phyloP scores from a whole-genome alignment of 1,140 invertebrate species.

The Meloidogyne hapla region DNA sequence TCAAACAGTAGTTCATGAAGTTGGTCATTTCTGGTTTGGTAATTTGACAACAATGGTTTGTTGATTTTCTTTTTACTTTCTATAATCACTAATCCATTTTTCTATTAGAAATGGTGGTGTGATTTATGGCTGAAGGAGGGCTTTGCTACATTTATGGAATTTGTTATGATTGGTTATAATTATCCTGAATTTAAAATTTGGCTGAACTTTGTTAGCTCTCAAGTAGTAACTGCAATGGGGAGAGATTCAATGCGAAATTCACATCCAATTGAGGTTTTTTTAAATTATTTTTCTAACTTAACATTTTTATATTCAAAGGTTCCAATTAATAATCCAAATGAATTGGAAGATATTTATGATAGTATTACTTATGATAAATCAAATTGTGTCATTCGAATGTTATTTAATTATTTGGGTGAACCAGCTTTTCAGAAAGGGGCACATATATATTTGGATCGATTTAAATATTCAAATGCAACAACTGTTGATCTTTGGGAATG shows the following conservation, averaged over 20 bases:
- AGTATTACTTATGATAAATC: slow-evolving; percentile 68
- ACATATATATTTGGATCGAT: slow-evolving; percentile 83
- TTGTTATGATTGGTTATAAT: slow-evolving; percentile 67
- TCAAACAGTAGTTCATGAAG: slow-evolving; percentile 80
- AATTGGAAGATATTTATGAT: slow-evolving; percentile 62
- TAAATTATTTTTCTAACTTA: not conserved
- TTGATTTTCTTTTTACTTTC: not conserved
- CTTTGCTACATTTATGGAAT: slow-evolving; percentile 66
- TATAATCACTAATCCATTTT: too few species aligned
- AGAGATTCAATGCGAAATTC: slow-evolving; percentile 44
- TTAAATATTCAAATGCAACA: slow-evolving; percentile 84
- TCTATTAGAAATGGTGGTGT: slow-evolving; percentile 67
- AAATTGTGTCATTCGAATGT: slow-evolving; percentile 86
- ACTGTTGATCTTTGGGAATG: slow-evolving; percentile 92
- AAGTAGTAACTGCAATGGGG: slow-evolving; percentile 31
- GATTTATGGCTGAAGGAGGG: slow-evolving; percentile 66
- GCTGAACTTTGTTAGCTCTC: slow-evolving; percentile 73
- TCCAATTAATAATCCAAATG: slow-evolving; percentile 59
- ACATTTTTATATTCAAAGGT: slow-evolving; percentile 55
- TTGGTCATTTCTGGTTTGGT: slow-evolving; percentile 74
- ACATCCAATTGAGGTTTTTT: slow-evolving; percentile 49
- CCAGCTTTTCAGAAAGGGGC: slow-evolving; percentile 87
- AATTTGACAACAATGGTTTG: slow-evolving; percentile 61
- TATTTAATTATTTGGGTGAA: slow-evolving; percentile 90
- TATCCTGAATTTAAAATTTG: slow-evolving; percentile 69